phyloP scores from a whole-genome alignment of 2,113 vertebrate genomes.

The Boulengerochromis microlepis region DNA sequence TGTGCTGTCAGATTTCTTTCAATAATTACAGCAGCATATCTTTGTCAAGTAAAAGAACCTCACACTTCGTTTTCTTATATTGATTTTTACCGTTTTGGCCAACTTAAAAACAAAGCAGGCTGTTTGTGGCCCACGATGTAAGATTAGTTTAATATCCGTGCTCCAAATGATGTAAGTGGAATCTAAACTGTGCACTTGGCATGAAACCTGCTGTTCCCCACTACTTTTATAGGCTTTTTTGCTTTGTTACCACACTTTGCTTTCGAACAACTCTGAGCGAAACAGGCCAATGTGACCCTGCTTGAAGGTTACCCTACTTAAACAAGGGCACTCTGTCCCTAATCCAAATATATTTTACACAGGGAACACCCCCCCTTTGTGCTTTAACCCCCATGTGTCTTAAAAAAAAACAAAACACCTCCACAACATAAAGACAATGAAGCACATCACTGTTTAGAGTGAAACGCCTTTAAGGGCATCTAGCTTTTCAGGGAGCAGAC shows the following conservation, averaged over 20 bases:
- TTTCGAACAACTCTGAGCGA: background rate
- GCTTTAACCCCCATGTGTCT: background rate
- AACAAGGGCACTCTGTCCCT: constrained; percentile 34
- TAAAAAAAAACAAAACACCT: background rate
- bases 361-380: background rate
- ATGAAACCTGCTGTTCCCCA: background rate
- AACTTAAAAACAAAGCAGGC: background rate
- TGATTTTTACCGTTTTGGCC: background rate
- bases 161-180: background rate
- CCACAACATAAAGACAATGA: background rate
- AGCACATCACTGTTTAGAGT: background rate
- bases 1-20: background rate
- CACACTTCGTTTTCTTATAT: background rate
- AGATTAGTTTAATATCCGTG: background rate
- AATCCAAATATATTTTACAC: constrained; percentile 21
- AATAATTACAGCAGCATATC: background rate
- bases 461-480: background rate
- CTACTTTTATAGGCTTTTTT: background rate
- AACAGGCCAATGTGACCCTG: constrained; percentile 6
- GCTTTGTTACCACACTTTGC: background rate
- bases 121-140: background rate
- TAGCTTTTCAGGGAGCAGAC: background rate
- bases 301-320: constrained; percentile 34
- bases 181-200: background rate
- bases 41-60: background rate